These are phyloP conservation scores for Galago senegalensis DNA, from an alignment of 2,797 vertebrate species.

Conservation along the genomic window DNA sequence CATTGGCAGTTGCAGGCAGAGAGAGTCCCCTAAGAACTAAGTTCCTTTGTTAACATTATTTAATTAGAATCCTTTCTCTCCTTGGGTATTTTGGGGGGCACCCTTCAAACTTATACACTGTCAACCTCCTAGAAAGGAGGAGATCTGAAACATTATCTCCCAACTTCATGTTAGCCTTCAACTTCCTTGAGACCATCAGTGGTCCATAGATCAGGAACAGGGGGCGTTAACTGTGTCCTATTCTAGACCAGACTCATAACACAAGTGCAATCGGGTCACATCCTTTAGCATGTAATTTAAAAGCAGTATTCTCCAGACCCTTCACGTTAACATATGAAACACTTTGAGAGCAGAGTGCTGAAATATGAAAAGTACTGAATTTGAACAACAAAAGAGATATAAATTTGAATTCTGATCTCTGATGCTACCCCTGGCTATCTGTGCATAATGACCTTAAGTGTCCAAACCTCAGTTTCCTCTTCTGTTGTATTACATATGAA, in stretches of 20 bases:
- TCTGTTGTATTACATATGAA: neutral
- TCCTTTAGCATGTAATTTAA: neutral
- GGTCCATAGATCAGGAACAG: neutral
- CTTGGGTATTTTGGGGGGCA: neutral
- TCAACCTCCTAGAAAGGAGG: neutral
- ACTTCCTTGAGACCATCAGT: neutral
- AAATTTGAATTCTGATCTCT: neutral
- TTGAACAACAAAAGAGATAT: neutral
- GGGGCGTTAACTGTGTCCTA: neutral
- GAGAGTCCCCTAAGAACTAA: neutral
- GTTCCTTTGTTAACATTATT: neutral
- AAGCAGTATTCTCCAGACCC: neutral
- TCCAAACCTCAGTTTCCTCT: neutral
- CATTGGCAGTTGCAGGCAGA: neutral
- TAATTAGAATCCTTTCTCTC: neutral
- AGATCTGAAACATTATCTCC: neutral
- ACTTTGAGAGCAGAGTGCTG: neutral
- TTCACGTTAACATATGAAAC: neutral
- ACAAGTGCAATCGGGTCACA: too few species aligned
- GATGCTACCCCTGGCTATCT: neutral
- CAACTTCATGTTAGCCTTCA: neutral
- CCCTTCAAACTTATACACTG: neutral
- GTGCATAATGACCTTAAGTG: neutral
- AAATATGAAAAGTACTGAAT: constrained; percentile 16
- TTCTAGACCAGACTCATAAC: neutral